A percentile compares a stretch with the other conserved stretches of the same genome.
Conservation (phyloP, 2,113 vertebrate genomes). For the Orientallactaga bullata region DNA sequence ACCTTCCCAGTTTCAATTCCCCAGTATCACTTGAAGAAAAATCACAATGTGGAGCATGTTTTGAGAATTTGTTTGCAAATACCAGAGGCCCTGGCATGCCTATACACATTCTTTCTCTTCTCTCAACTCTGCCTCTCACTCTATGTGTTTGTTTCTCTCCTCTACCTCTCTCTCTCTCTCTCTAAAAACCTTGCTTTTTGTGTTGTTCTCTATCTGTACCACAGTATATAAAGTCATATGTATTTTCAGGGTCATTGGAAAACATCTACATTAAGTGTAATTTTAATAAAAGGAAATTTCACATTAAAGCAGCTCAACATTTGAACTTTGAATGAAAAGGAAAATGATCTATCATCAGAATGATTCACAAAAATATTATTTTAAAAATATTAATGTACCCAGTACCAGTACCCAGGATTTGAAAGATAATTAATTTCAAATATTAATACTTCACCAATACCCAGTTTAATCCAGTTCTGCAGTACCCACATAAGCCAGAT, state of each 20-base stretch:
- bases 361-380: conserved; percentile 58
- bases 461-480: conserved; percentile 51
- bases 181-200: neutral
- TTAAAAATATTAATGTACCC: neutral
- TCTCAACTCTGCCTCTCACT: no score
- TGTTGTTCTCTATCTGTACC: neutral
- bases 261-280: neutral
- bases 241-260: conserved; percentile 23
- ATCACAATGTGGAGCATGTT: no score
- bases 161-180: no score
- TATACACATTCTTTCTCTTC: no score
- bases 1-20: no score
- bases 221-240: neutral
- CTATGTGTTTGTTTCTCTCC: no score
- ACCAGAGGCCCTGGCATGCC: no score
- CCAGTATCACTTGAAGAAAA: no score
- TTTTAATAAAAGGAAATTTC: neutral
- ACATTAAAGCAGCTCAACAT: conserved; percentile 28
- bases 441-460: conserved; percentile 58
- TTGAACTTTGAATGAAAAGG: neutral
- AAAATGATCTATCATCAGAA: conserved; percentile 48
- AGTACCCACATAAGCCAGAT: no score
- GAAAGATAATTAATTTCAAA: conserved; percentile 80
- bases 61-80: no score
- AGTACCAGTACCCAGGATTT: no score